A percentile compares a stretch with the other conserved stretches of the same genome.
Evolutionary conservation across 2,797 vertebrate genomes (phyloP).

Genomic region (Anabacerthia variegaticeps): DNA sequence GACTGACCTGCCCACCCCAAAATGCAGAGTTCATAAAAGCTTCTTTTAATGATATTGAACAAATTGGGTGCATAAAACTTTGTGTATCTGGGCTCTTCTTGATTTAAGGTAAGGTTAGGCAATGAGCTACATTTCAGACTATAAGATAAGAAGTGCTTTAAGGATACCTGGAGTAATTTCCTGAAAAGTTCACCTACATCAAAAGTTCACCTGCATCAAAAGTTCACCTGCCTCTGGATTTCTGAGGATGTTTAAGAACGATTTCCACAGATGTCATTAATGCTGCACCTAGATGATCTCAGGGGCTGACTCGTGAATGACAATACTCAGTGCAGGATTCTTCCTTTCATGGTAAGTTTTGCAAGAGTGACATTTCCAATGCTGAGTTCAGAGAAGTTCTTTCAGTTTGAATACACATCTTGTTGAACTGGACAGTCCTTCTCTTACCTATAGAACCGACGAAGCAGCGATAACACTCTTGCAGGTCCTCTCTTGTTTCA

Average conservation of each 20-base stretch:
- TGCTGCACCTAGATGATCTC: background rate
- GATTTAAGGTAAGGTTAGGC: background rate
- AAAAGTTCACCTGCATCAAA: background rate
- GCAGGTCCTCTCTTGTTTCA: background rate
- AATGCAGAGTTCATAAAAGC: background rate
- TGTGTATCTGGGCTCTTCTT: background rate
- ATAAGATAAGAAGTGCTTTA: background rate
- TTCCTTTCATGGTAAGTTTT: background rate
- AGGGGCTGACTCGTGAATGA: background rate
- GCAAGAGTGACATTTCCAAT: background rate
- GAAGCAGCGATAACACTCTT: background rate
- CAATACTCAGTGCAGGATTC: background rate
- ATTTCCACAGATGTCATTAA: background rate
- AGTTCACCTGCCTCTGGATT: background rate
- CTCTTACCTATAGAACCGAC: background rate
- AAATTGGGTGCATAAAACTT: background rate
- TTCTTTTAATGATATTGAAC: background rate
- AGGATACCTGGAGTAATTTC: background rate
- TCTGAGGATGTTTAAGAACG: background rate
- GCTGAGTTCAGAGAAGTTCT: background rate
- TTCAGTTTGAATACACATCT: background rate
- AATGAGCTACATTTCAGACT: background rate
- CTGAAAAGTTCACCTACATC: background rate
- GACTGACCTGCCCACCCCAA: background rate
- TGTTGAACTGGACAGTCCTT: background rate